Evolutionary conservation across 2,113 vertebrate species (phyloP).

Genomic region (Corydoras maculifer): DNA sequence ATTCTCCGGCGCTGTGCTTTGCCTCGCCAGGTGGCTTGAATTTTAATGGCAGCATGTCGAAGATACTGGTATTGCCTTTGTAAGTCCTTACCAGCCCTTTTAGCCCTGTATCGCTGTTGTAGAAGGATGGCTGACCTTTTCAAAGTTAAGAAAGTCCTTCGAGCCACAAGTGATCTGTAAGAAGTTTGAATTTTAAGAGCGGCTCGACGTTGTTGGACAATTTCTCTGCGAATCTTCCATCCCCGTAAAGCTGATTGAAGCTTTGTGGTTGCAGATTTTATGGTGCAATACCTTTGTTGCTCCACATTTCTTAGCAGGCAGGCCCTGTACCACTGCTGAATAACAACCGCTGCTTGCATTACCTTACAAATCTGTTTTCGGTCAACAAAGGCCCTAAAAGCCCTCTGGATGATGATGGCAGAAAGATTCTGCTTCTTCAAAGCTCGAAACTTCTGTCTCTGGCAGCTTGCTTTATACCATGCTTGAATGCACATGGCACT

Average conservation of each 20-base stretch:
- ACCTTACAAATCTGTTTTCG: slow-evolving; percentile 52
- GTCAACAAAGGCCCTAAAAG: slow-evolving; percentile 64
- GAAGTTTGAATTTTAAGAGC: slow-evolving; percentile 71
- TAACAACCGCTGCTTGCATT: slow-evolving; percentile 54
- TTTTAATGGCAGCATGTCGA: slow-evolving; percentile 33
- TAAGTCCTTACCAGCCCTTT: slow-evolving; percentile 47
- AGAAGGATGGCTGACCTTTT: slow-evolving; percentile 56
- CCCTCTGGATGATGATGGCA: slow-evolving; percentile 72
- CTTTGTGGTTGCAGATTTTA: slow-evolving; percentile 57
- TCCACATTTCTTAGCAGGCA: slow-evolving; percentile 33
- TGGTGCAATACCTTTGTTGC: slow-evolving; percentile 57
- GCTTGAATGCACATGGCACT: slow-evolving; percentile 71
- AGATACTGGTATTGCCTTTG: slow-evolving; percentile 53
- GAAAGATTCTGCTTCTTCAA: slow-evolving; percentile 57
- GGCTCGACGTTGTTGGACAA: slow-evolving; percentile 55
- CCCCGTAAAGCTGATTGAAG: slow-evolving; percentile 76
- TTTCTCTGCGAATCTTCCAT: slow-evolving; percentile 59
- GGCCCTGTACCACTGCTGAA: slow-evolving; percentile 79
- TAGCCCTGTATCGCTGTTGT: slow-evolving; percentile 69
- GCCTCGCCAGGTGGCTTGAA: slow-evolving; percentile 79
- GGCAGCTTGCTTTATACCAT: slow-evolving; percentile 62
- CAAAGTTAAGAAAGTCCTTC: slow-evolving; percentile 51
- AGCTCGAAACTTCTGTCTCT: slow-evolving; percentile 44
- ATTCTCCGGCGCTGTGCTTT: slow-evolving; percentile 58
- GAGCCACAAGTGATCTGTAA: slow-evolving; percentile 62